These are phyloP conservation scores for Pterostichus niger DNA, from an alignment of 2,888 invertebrate species.

Conservation along the genomic window DNA sequence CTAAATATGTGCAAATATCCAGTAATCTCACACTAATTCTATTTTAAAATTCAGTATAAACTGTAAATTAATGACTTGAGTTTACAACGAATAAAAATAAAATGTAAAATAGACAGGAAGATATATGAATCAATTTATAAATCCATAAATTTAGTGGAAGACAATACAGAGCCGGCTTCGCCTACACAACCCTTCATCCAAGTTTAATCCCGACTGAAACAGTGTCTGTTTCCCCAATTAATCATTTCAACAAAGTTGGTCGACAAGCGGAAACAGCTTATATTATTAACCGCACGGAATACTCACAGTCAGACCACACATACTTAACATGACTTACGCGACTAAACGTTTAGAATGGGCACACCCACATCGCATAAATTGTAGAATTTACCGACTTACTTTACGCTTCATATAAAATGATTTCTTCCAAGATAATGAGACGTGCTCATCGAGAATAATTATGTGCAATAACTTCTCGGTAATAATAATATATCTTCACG, in stretches of 20 bases:
- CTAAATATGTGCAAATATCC: too few relatives aligned
- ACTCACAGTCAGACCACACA: conserved; percentile 48
- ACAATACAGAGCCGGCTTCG: conserved; percentile 30
- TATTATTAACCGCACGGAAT: conserved; percentile 21
- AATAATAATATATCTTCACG: conserved; percentile 36
- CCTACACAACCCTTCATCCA: conserved; percentile 16
- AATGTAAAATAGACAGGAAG: conserved; percentile 12
- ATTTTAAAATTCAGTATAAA: neutral
- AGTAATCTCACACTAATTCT: too few relatives aligned
- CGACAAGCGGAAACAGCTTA: conserved; percentile 52
- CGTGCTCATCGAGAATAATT: conserved; percentile 34
- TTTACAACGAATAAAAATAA: conserved; percentile 5
- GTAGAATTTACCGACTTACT: conserved; percentile 25
- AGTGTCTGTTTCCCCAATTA: conserved; percentile 24
- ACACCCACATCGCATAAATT: conserved; percentile 43
- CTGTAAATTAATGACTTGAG: neutral
- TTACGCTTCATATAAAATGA: conserved; percentile 28
- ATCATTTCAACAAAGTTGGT: conserved; percentile 28
- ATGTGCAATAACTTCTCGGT: conserved; percentile 16
- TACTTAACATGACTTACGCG: conserved; percentile 18
- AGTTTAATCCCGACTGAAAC: conserved; percentile 8
- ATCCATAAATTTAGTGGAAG: conserved; percentile 4
- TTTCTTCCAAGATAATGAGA: conserved; percentile 29
- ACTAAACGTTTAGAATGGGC: conserved; percentile 36
- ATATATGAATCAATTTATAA: conserved; percentile 31